phyloP scores from a whole-genome alignment of 2,797 vertebrate genomes.

The Tapirus indicus region DNA sequence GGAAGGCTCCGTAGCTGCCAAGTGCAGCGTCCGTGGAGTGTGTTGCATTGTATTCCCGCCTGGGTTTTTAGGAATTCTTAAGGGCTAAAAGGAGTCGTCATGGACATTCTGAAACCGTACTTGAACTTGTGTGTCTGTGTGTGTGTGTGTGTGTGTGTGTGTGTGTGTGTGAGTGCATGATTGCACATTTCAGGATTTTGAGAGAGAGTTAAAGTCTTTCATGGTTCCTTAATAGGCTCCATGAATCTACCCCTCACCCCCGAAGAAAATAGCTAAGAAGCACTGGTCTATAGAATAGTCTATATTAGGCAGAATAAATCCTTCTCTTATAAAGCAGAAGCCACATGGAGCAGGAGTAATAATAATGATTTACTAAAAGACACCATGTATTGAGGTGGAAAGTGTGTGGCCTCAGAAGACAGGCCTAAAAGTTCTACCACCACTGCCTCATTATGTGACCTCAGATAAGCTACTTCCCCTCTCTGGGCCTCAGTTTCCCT shows the following conservation, averaged over 20 bases:
- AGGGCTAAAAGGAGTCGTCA: neutral
- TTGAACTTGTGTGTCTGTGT: neutral
- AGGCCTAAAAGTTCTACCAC: neutral
- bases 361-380: too few species aligned
- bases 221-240: neutral
- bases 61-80: neutral
- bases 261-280: neutral
- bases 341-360: neutral
- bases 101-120: neutral
- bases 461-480: neutral
- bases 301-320: fast-evolving
- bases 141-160: neutral
- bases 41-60: neutral
- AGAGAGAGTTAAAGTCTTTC: neutral
- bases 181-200: neutral
- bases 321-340: neutral
- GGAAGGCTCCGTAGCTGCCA: neutral
- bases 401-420: neutral
- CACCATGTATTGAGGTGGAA: neutral
- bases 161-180: neutral
- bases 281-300: too few species aligned
- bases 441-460: fast-evolving
- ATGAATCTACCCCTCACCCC: neutral
- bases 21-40: neutral
- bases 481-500: neutral